These are phyloP conservation scores for Myiopsitta monachus DNA, from an alignment of 2,113 vertebrate species.

Conservation along the genomic window DNA sequence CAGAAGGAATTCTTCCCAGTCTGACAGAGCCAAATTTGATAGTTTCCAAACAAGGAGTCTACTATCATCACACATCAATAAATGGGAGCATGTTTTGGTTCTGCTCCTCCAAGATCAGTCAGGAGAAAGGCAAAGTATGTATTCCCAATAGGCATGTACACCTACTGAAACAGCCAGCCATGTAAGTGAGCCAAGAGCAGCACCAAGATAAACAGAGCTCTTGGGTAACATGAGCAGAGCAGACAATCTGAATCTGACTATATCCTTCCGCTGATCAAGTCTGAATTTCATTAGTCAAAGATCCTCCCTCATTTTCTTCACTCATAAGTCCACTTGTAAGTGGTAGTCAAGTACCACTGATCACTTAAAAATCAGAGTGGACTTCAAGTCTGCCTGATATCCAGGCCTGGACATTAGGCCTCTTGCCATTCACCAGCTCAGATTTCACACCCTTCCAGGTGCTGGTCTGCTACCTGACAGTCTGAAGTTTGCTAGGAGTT, in stretches of 20 bases:
- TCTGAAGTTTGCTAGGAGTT: background rate
- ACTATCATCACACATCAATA: background rate
- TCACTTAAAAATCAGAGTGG: background rate
- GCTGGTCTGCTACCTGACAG: background rate
- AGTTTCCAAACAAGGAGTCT: background rate
- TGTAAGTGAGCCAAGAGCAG: background rate
- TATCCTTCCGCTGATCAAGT: background rate
- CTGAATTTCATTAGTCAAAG: background rate
- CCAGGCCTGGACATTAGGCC: background rate
- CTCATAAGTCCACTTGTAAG: background rate
- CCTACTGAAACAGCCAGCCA: background rate
- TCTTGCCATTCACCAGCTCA: background rate
- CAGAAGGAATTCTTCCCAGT: background rate
- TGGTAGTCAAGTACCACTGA: background rate
- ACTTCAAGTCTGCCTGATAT: background rate
- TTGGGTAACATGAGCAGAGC: background rate
- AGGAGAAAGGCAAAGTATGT: background rate
- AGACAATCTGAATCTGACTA: fast-evolving
- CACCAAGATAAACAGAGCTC: background rate
- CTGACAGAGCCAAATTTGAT: background rate
- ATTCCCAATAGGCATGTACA: background rate
- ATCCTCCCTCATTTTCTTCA: background rate
- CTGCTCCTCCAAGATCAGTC: background rate
- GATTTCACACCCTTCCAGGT: background rate
- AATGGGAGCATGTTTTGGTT: background rate